Percentiles rank a stretch among this genome's conserved stretches.
phyloP scores from a whole-genome alignment of 92 coral and sea anemone species.

The Epizoanthus scotinus region DNA sequence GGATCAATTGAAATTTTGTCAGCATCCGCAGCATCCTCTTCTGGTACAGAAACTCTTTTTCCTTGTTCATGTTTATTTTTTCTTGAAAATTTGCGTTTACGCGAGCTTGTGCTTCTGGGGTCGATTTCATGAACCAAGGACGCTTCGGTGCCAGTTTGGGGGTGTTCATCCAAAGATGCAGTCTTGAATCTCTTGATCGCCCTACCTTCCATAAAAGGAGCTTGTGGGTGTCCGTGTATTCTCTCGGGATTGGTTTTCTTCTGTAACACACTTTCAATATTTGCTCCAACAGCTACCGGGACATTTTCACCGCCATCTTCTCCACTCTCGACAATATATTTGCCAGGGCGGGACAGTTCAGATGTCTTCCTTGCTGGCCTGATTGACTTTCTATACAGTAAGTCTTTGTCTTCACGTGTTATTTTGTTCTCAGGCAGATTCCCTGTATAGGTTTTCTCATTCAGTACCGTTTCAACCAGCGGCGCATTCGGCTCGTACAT shows the following conservation, averaged over 20 bases:
- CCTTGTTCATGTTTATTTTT: not conserved
- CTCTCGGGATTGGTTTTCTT: not conserved
- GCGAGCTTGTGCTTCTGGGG: not conserved
- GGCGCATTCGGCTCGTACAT: not conserved
- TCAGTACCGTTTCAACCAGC: constrained; percentile 10
- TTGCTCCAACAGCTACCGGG: not conserved
- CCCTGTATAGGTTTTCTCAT: constrained; percentile 7
- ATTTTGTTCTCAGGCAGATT: not conserved
- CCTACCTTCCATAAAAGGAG: not conserved
- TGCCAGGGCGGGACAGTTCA: not conserved
- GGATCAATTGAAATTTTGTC: not conserved
- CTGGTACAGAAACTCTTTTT: constrained; percentile 33
- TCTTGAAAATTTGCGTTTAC: not conserved
- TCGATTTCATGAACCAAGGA: not conserved
- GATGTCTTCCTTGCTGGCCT: not conserved
- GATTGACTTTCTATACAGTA: constrained; percentile 8
- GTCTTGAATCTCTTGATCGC: not conserved
- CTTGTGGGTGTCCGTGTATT: not conserved
- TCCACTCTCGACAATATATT: not conserved
- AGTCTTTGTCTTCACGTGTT: constrained; percentile 18
- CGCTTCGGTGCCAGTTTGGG: not conserved
- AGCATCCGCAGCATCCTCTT: constrained; percentile 19
- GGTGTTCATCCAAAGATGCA: not conserved
- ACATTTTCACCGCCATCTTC: not conserved
- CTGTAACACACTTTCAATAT: not conserved